A percentile compares a stretch with the other conserved stretches of the same genome.
Conservation (phyloP, 2,113 vertebrate species). For the Lycaon pictus region DNA sequence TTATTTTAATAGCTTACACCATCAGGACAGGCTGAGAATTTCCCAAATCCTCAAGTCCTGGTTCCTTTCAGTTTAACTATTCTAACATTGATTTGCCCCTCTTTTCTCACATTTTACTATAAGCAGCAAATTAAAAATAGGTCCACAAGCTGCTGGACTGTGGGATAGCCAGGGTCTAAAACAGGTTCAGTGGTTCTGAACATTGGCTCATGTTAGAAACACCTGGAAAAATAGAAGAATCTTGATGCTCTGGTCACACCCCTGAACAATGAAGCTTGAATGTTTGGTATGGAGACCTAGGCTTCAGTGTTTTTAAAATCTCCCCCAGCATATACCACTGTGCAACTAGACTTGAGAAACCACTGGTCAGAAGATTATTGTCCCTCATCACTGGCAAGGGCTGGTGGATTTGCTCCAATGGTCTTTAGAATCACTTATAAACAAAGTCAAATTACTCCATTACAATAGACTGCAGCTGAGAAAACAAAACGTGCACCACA, state of each 20-base stretch:
- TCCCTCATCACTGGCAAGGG: constrained; percentile 38
- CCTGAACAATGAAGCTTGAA: constrained; percentile 22
- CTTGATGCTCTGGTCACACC: neutral
- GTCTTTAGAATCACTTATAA: constrained; percentile 65
- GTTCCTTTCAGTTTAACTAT: neutral
- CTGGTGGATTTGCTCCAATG: constrained; percentile 32
- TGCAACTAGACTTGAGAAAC: constrained; percentile 32
- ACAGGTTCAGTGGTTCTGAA: neutral
- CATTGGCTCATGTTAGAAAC: neutral
- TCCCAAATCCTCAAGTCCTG: neutral
- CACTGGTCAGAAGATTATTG: constrained; percentile 8
- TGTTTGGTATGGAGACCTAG: neutral
- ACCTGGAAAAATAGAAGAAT: neutral
- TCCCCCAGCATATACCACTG: neutral
- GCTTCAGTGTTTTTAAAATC: neutral
- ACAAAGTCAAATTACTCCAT: constrained; percentile 64
- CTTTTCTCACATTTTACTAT: neutral
- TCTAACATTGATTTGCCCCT: neutral
- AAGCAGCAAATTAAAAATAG: neutral
- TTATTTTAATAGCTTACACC: neutral
- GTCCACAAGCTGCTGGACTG: neutral
- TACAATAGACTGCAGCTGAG: constrained; percentile 74
- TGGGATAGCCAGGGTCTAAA: neutral
- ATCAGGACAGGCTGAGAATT: neutral
- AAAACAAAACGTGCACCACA: constrained; percentile 72